Base-by-base conservation (phyloP, 2,888 invertebrate genomes). In the Microchrysa polita region DNA sequence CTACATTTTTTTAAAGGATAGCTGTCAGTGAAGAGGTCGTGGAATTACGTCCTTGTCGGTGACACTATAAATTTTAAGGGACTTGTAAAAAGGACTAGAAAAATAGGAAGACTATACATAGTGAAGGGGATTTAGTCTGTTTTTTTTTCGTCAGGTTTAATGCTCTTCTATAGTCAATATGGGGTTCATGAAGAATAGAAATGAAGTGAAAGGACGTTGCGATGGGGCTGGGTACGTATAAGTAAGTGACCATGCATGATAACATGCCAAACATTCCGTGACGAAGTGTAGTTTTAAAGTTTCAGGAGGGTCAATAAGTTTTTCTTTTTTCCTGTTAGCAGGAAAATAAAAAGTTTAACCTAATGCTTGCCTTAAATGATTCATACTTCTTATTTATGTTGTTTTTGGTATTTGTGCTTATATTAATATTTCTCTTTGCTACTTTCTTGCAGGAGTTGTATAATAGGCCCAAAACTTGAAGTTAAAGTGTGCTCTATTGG, bases 401-500 rank as follows among this genome's bases (percentile, higher is more conserved):
- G n/a, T n/a, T n/a, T n/a, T n/a, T n/a, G n/a, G n/a, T n/a, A n/a
- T n/a, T n/a, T n/a, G n/a, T n/a, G n/a, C n/a, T n/a, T n/a, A n/a
- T n/a, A n/a, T n/a, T n/a, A n/a, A 61, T 16, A 14, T 34, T 34
- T 44, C 7, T 34, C 27, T 34, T 22, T 65, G 7, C 42, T 42
- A 74, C 75, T 73, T 59, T 77, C 72, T 83, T 84, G 65, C 86
- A 92, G 95, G 81, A 95, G 94, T 85, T 95, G 94, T 84, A 87
- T 95, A 80, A 94, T 95, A 77, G 93, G 93, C 78, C 88, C 88
- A 79, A 88, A 90, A 80, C 90, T 91, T 83, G 86, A 86, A 79
- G 88, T 93, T 77, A 93, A 93, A 85, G 89, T 93, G 78, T 90
- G 90, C 77, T 92, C 93, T 82, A 88, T 93, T 80, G 93, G 92